phyloP scores from a whole-genome alignment of 2,888 invertebrate species.

The Yponomeuta cagnagella region DNA sequence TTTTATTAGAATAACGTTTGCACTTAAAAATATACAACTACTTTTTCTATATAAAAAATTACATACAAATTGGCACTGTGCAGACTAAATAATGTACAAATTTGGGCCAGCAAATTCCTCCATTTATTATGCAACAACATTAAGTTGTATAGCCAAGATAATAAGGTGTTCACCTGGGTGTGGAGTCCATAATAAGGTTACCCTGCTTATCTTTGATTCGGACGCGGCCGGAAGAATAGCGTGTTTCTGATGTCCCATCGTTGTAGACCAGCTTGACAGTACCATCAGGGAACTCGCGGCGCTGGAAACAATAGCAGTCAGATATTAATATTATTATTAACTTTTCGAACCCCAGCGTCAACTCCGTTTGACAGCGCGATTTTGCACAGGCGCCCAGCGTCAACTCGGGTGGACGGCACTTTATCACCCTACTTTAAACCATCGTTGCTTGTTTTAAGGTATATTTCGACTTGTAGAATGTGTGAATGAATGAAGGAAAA shows the following conservation, averaged over 20 bases:
- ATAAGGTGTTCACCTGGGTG: background rate
- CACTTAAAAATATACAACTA: slow-evolving; percentile 7
- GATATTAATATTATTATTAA: slow-evolving; percentile 7
- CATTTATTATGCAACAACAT: slow-evolving; percentile 6
- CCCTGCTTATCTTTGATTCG: slow-evolving; percentile 91
- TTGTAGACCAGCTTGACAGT: slow-evolving; percentile 92
- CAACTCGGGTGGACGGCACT: no score
- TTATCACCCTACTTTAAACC: no score
- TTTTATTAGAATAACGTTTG: slow-evolving; percentile 9
- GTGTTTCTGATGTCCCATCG: slow-evolving; percentile 92
- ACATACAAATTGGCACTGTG: slow-evolving; percentile 7
- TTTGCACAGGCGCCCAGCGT: no score
- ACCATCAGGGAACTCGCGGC: slow-evolving; percentile 94
- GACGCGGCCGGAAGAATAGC: slow-evolving; percentile 92
- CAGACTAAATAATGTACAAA: slow-evolving; percentile 8
- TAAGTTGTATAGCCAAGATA: slow-evolving; percentile 15
- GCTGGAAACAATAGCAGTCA: slow-evolving; percentile 61
- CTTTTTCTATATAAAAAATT: background rate
- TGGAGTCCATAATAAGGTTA: slow-evolving; percentile 86
- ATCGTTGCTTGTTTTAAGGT: no score
- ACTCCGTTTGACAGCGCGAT: no score
- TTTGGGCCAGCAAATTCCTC: background rate
- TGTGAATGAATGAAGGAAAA: no score
- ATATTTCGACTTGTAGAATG: no score
- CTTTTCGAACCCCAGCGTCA: no score